These are phyloP conservation scores for Isaurus tuberculatus DNA, from an alignment of 92 coral and sea anemone genomes.

Conservation along the genomic window DNA sequence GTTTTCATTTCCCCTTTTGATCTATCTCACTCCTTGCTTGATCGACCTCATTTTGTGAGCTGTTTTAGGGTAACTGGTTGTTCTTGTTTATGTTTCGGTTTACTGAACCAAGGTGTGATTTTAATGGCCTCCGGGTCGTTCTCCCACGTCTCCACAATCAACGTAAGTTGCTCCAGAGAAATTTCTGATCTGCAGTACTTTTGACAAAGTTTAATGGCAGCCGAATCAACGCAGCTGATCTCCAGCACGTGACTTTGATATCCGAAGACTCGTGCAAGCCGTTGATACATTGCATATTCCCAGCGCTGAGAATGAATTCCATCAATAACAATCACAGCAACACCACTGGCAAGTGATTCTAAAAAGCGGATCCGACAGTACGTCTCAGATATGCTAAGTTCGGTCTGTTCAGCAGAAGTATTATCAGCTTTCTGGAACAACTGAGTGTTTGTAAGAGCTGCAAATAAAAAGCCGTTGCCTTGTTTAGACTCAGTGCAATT, in stretches of 20 bases:
- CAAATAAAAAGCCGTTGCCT: slow-evolving; percentile 46
- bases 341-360: slow-evolving; percentile 64
- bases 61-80: slow-evolving; percentile 11
- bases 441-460: slow-evolving; percentile 69
- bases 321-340: slow-evolving; percentile 71
- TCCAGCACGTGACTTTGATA: slow-evolving; percentile 65
- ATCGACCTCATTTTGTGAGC: not conserved
- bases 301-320: slow-evolving; percentile 70
- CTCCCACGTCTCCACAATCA: slow-evolving; percentile 69
- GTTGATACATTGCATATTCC: slow-evolving; percentile 70
- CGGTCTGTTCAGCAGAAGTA: slow-evolving; percentile 60
- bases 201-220: slow-evolving; percentile 58
- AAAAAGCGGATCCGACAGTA: slow-evolving; percentile 75
- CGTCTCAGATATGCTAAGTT: slow-evolving; percentile 80
- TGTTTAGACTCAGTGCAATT: slow-evolving; percentile 63
- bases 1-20: no score
- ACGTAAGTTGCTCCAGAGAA: slow-evolving; percentile 58
- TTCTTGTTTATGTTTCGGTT: slow-evolving; percentile 22
- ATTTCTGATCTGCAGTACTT: slow-evolving; percentile 46
- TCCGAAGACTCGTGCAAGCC: slow-evolving; percentile 74
- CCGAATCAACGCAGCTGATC: slow-evolving; percentile 60
- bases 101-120: slow-evolving; percentile 80
- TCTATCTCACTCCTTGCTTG: no score
- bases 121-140: slow-evolving; percentile 59
- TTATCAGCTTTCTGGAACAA: slow-evolving; percentile 75